These are phyloP conservation scores for Sorex araneus DNA, from an alignment of 2,113 vertebrate species.

Conservation along the genomic window DNA sequence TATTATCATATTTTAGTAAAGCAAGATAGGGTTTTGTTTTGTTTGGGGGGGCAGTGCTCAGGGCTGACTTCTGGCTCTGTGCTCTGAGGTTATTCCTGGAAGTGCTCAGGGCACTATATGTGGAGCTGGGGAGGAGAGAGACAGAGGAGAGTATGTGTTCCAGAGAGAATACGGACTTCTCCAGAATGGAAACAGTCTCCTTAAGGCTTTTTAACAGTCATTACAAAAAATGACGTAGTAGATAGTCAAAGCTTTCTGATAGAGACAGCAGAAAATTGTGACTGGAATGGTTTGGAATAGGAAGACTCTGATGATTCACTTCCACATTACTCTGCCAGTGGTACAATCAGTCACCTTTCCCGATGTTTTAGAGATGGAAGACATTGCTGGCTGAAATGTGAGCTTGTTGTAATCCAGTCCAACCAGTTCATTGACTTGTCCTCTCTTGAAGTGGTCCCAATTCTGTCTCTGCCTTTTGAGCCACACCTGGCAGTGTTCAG, in stretches of 20 bases:
- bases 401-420: not conserved
- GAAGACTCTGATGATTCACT: not conserved
- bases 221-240: not conserved
- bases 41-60: too few species aligned
- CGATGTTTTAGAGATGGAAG: not conserved
- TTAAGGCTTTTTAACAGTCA: not conserved
- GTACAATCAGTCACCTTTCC: not conserved
- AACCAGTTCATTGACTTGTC: not conserved
- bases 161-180: too few species aligned
- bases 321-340: not conserved
- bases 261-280: constrained; percentile 9
- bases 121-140: too few species aligned
- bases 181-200: not conserved
- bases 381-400: not conserved
- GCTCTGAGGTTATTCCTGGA: too few species aligned
- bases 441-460: not conserved
- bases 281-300: not conserved
- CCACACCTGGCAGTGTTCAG: too few species aligned
- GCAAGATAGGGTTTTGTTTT: too few species aligned
- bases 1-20: too few species aligned
- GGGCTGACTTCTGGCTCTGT: too few species aligned
- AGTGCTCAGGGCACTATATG: too few species aligned
- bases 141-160: too few species aligned
- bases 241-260: not conserved
- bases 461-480: not conserved